A percentile compares a stretch with the other conserved stretches of the same genome.
These are phyloP conservation scores for Hoplodrina ambigua DNA, from an alignment of 2,888 invertebrate species.

Conservation along the genomic window DNA sequence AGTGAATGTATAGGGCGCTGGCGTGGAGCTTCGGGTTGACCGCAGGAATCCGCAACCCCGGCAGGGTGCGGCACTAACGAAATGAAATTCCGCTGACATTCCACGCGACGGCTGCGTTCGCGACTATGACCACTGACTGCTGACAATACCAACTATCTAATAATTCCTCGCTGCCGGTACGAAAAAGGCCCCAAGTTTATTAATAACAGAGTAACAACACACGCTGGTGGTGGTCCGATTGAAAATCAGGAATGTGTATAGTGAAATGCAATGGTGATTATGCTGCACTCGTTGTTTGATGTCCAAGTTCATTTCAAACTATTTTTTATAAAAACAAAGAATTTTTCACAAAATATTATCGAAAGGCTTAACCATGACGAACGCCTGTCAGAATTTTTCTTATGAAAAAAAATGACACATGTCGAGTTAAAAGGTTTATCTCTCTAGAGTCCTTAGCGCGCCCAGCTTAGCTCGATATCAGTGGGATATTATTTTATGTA, in stretches of 20 bases:
- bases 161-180: slow-evolving; percentile 60
- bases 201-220: slow-evolving; percentile 52
- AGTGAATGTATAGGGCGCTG: slow-evolving; percentile 45
- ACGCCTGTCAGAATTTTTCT: not conserved
- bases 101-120: slow-evolving; percentile 73
- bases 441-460: too few relatives aligned
- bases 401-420: too few relatives aligned
- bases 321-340: not conserved
- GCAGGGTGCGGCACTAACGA: slow-evolving; percentile 80
- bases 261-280: slow-evolving; percentile 24
- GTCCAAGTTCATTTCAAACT: not conserved
- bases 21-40: slow-evolving; percentile 65
- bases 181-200: slow-evolving; percentile 62
- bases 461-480: too few relatives aligned
- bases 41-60: slow-evolving; percentile 81
- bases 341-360: too few relatives aligned
- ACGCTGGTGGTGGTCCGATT: slow-evolving; percentile 6
- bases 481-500: too few relatives aligned
- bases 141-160: slow-evolving; percentile 73
- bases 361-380: too few relatives aligned
- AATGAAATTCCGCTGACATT: slow-evolving; percentile 87
- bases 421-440: too few relatives aligned
- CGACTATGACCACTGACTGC: slow-evolving; percentile 69
- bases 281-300: not conserved
- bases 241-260: slow-evolving; percentile 25